These are phyloP conservation scores for Gallinago paraguaiae DNA, from an alignment of 2,113 vertebrate genomes.

Conservation along the genomic window DNA sequence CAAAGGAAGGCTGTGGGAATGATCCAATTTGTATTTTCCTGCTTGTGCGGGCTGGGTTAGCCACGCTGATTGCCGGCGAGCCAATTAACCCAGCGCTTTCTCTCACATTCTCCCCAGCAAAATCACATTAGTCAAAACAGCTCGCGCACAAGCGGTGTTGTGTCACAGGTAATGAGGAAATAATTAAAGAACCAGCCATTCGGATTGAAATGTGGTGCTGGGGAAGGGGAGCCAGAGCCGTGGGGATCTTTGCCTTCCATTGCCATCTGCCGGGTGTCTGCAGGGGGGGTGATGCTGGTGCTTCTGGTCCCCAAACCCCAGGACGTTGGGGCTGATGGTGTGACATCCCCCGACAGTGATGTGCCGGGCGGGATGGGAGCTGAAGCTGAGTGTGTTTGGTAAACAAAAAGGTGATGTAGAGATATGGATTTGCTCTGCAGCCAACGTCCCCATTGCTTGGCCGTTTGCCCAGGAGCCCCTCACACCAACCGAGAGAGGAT, in stretches of 20 bases:
- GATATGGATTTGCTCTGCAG: neutral
- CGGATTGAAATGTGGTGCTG: neutral
- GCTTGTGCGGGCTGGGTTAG: neutral
- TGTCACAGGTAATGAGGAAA: neutral
- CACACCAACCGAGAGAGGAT: neutral
- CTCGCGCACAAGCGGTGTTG: fast-evolving
- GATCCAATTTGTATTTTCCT: neutral
- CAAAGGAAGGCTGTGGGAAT: neutral
- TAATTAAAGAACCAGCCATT: neutral
- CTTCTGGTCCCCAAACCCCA: neutral
- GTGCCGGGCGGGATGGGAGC: fast-evolving
- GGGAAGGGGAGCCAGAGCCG: neutral
- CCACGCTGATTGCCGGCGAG: neutral
- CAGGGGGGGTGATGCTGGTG: fast-evolving
- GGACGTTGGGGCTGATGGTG: fast-evolving
- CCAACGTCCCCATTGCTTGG: fast-evolving
- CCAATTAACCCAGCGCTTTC: neutral
- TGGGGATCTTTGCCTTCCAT: neutral
- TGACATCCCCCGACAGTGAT: fast-evolving
- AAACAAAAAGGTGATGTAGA: neutral
- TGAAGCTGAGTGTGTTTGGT: neutral
- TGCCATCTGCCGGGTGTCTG: neutral
- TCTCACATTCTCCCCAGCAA: neutral
- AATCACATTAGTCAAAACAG: neutral
- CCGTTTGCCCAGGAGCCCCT: neutral